Evolutionary conservation across 1,140 invertebrate genomes (phyloP).

Genomic region (Calephelis nemesis): DNA sequence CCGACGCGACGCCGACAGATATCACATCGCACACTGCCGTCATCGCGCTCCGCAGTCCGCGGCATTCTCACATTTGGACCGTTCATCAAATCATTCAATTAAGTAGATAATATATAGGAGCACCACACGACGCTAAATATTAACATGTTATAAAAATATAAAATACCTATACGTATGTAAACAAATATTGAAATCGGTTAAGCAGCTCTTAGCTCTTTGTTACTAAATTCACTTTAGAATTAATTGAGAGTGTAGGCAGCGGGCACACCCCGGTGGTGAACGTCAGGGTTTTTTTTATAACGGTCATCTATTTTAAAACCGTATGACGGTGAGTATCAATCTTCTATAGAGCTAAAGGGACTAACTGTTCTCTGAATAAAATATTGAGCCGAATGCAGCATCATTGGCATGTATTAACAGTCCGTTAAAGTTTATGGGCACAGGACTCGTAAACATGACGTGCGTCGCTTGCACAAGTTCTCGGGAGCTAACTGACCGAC

Average conservation of each 20-base stretch:
- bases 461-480: slow-evolving; percentile 40
- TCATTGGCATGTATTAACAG: slow-evolving; percentile 38
- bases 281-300: slow-evolving; percentile 1
- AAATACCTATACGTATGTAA: too few relatives aligned
- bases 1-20: slow-evolving; percentile 55
- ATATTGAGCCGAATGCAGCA: not conserved
- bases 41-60: too few relatives aligned
- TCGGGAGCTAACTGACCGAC: slow-evolving; percentile 41
- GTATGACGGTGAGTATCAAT: too few relatives aligned
- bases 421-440: slow-evolving; percentile 51
- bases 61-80: too few relatives aligned
- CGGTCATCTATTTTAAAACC: not conserved
- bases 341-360: not conserved
- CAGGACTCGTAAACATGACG: slow-evolving; percentile 53
- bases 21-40: slow-evolving; percentile 33
- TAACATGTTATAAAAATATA: too few relatives aligned
- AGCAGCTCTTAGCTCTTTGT: too few relatives aligned
- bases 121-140: too few relatives aligned
- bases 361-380: not conserved
- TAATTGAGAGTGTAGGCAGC: too few relatives aligned
- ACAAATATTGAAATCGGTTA: too few relatives aligned
- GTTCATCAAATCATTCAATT: too few relatives aligned
- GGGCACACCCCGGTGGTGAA: not conserved
- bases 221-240: too few relatives aligned
- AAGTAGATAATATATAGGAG: too few relatives aligned